A percentile compares a stretch with the other conserved stretches of the same genome.
Conservation (phyloP, 2,888 invertebrate species). For the Campopleginae sp. region DNA sequence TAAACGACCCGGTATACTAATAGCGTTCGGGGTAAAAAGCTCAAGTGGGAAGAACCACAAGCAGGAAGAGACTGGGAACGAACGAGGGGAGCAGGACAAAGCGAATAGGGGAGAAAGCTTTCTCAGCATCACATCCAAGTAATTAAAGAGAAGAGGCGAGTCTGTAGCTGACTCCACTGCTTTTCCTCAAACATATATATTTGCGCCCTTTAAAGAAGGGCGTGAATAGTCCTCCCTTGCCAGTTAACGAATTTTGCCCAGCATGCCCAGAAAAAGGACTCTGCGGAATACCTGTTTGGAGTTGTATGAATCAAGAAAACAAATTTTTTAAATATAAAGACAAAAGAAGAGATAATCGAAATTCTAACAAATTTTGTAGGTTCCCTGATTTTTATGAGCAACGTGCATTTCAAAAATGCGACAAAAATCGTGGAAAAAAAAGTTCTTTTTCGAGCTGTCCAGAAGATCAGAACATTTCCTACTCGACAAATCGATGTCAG, state of each 20-base stretch:
- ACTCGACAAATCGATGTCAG: no score
- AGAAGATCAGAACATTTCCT: no score
- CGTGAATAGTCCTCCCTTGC: slow-evolving; percentile 29
- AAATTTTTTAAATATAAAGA: not conserved
- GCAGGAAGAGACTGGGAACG: slow-evolving; percentile 29
- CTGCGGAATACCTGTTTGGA: not conserved
- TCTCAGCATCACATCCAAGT: slow-evolving; percentile 43
- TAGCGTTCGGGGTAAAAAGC: slow-evolving; percentile 51
- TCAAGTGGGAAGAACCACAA: slow-evolving; percentile 48
- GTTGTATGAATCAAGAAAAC: not conserved
- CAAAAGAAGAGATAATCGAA: not conserved
- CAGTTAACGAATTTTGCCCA: slow-evolving; percentile 44
- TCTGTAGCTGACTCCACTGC: slow-evolving; percentile 35
- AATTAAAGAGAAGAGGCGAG: slow-evolving; percentile 57
- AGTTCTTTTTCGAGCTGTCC: no score
- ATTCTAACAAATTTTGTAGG: not conserved
- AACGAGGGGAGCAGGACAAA: not conserved
- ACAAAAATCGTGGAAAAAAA: no score
- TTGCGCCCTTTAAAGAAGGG: slow-evolving; percentile 38
- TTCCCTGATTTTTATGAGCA: no score
- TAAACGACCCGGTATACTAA: slow-evolving; percentile 50
- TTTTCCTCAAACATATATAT: slow-evolving; percentile 39
- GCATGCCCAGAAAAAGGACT: slow-evolving; percentile 15
- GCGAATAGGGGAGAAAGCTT: not conserved
- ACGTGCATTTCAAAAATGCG: no score